Base-by-base conservation (phyloP, 2,888 invertebrate genomes). In the Drepana falcataria region DNA sequence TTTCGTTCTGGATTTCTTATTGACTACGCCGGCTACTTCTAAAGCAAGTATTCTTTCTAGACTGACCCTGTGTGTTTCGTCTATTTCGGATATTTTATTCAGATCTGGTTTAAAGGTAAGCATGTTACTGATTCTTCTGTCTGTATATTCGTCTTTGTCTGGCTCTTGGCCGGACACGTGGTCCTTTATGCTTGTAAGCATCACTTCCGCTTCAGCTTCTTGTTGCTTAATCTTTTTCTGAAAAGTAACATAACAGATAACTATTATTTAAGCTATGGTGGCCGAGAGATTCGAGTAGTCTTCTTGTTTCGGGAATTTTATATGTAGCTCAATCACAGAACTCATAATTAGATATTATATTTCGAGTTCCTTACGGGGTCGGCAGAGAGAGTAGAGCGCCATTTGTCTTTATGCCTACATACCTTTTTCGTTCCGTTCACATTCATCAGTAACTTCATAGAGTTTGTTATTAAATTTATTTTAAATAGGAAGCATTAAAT, bases 81-180 rank as follows among this genome's bases (percentile, higher is more conserved):
- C 75, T 48, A 59, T 57, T 71, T 85, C 80, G 0, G 71, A 51
- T 54, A 81, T 77, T 64, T 70, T 85, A 4, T 65, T 69, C 4
- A 82, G 60, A 41, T 84, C 85, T 40, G 85, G 81, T 66, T 82
- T 86, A 51, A 85, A 86, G 7, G 83, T 78, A 0, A 86, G 67
- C 85, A 89, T 88, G 57, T 86, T 85, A 58, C 77, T 87, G 41
- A 87, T 83, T 71, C 81, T 77, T 73, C 81, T 79, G 48, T 87
- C 85, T 47, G 73, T 57, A n/a, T 69, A 69, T 56, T 82, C 79
- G 3, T 83, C 80, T 61, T 69, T 78, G 2, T 68, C 67, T 37
- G 64, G 52, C 47, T 73, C 66, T 54, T 68, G 58, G 3, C 65
- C 70, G n/a, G 72, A 55, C 4, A 79, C 57, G 52, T 81, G 76